A percentile compares a stretch with the other conserved stretches of the same genome.
These are phyloP conservation scores for Rotaria sp. DNA, from an alignment of 2,888 invertebrate species.

Conservation along the genomic window DNA sequence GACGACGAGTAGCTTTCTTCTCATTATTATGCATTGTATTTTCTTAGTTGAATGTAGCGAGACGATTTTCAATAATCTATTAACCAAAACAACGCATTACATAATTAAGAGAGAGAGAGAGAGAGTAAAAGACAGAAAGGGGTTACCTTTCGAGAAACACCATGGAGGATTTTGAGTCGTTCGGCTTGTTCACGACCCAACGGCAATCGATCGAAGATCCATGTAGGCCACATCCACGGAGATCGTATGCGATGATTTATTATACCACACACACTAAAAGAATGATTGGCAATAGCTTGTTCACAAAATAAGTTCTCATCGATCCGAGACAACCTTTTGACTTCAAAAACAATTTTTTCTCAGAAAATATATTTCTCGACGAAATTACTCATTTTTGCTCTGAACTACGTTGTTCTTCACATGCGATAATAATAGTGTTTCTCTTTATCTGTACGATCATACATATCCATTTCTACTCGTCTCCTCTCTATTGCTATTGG, in stretches of 20 bases:
- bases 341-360: no score
- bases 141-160: slow-evolving; percentile 18
- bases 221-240: slow-evolving; percentile 61
- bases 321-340: no score
- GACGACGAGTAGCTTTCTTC: neutral
- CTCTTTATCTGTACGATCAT: no score
- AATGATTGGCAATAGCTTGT: neutral
- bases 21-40: neutral
- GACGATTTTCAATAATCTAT: slow-evolving; percentile 22
- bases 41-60: slow-evolving; percentile 15
- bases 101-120: neutral
- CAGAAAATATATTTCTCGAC: no score
- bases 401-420: no score
- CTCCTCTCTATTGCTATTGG: no score
- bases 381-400: no score
- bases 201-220: slow-evolving; percentile 61
- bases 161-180: slow-evolving; percentile 55
- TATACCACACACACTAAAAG: neutral
- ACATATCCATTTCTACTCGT: no score
- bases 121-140: neutral
- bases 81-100: neutral
- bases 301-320: no score
- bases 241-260: slow-evolving; percentile 45
- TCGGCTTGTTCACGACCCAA: slow-evolving; percentile 62
- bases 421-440: no score